Percentiles rank a stretch among this genome's conserved stretches.
Conservation (phyloP, 2,113 vertebrate species). For the Bubo bubo region DNA sequence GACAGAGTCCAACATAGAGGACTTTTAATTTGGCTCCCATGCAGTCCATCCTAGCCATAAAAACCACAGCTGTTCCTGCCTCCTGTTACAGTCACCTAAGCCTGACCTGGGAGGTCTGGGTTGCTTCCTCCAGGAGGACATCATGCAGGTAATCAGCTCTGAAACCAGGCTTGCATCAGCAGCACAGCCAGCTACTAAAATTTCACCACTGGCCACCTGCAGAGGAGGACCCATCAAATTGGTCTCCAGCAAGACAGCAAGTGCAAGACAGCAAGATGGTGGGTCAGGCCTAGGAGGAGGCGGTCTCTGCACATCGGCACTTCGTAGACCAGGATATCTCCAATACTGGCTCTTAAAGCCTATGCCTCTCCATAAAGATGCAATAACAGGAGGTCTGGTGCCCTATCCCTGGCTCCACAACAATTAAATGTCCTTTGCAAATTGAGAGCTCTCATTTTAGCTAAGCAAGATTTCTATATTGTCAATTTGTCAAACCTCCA, state of each 20-base stretch:
- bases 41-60: neutral
- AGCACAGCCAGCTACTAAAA: neutral
- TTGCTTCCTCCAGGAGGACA: neutral
- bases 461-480: neutral
- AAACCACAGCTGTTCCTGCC: constrained; percentile 21
- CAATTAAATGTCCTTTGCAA: neutral
- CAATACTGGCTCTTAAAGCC: neutral
- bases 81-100: constrained; percentile 12
- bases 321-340: neutral
- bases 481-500: neutral
- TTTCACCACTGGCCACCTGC: neutral
- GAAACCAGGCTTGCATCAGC: neutral
- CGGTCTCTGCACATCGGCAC: neutral
- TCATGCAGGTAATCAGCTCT: neutral
- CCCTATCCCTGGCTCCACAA: neutral
- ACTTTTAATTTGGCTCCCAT: neutral
- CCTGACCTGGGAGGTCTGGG: neutral
- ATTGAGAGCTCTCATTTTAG: neutral
- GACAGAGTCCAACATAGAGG: neutral
- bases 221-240: neutral
- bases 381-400: neutral
- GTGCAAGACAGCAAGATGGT: neutral
- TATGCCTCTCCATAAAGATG: neutral
- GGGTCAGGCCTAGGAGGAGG: neutral
- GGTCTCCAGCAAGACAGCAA: neutral